Percentiles rank a stretch among this genome's conserved stretches.
Conservation (phyloP, 2,888 invertebrate species). For the Leptura quadrifasciata region DNA sequence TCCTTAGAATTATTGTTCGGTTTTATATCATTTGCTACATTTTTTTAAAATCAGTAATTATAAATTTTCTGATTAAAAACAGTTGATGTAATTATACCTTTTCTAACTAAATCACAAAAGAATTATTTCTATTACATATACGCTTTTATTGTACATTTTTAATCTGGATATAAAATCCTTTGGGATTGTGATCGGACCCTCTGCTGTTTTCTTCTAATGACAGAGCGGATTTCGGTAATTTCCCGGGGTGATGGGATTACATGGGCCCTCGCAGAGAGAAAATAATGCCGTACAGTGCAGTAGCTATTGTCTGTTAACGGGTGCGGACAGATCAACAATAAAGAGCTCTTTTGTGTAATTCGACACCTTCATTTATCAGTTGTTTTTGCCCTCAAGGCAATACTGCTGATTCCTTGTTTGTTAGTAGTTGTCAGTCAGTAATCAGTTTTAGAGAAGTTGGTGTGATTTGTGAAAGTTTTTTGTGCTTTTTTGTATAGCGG, state of each 20-base stretch:
- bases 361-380: constrained; percentile 68
- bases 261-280: constrained; percentile 32
- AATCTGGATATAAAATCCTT: constrained; percentile 47
- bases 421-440: constrained; percentile 51
- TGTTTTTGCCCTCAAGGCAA: constrained; percentile 41
- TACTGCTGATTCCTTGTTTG: constrained; percentile 49
- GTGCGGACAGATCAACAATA: constrained; percentile 69
- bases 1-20: too few relatives aligned
- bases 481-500: neutral
- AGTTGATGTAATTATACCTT: neutral
- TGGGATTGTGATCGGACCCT: constrained; percentile 43
- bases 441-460: constrained; percentile 14
- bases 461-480: neutral
- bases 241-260: constrained; percentile 54
- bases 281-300: constrained; percentile 33
- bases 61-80: too few relatives aligned
- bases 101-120: neutral
- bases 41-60: too few relatives aligned
- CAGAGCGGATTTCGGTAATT: constrained; percentile 55
- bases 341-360: constrained; percentile 63
- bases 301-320: constrained; percentile 54
- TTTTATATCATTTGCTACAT: too few relatives aligned
- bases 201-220: constrained; percentile 55
- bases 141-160: constrained; percentile 43
- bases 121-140: neutral